These are phyloP conservation scores for Leptinotarsa texana DNA, from an alignment of 1,140 invertebrate genomes.

Conservation along the genomic window DNA sequence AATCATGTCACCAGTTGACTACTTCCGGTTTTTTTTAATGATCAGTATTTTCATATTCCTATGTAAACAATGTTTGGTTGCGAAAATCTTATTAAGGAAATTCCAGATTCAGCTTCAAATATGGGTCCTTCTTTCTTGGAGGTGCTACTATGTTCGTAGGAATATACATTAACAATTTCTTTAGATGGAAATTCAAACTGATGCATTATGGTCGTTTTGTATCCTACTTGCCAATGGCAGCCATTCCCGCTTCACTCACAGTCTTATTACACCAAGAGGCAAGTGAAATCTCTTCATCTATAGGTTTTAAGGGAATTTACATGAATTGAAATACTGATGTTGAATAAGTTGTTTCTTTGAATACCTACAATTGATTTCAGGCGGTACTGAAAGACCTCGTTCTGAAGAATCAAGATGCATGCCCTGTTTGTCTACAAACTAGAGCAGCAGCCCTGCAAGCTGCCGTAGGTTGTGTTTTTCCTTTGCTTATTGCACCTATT, in stretches of 20 bases:
- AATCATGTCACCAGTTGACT: too few relatives aligned
- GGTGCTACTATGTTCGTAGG: slow-evolving; percentile 42
- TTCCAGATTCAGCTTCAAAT: slow-evolving; percentile 55
- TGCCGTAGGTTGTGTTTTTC: slow-evolving; percentile 53
- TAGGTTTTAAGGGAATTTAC: not conserved
- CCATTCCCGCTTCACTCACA: slow-evolving; percentile 54
- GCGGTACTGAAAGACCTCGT: slow-evolving; percentile 53
- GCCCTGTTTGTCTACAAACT: slow-evolving; percentile 55
- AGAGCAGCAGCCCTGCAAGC: slow-evolving; percentile 55
- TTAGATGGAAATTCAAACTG: slow-evolving; percentile 52
- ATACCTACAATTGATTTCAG: slow-evolving; percentile 39
- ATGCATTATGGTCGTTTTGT: slow-evolving; percentile 52
- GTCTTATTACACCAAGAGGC: slow-evolving; percentile 54
- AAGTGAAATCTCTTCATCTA: not conserved
- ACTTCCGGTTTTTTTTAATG: too few relatives aligned
- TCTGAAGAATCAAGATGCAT: slow-evolving; percentile 47
- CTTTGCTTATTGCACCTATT: slow-evolving; percentile 55
- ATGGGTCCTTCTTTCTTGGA: slow-evolving; percentile 40
- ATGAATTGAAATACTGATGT: not conserved
- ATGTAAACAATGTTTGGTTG: too few relatives aligned
- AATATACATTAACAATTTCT: slow-evolving; percentile 57
- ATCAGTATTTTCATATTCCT: too few relatives aligned
- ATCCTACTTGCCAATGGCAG: slow-evolving; percentile 56
- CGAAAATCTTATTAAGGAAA: not conserved
- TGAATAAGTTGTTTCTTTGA: not conserved